Evolutionary conservation across 2,113 vertebrate genomes (phyloP).

Genomic region (Smithornis capensis): DNA sequence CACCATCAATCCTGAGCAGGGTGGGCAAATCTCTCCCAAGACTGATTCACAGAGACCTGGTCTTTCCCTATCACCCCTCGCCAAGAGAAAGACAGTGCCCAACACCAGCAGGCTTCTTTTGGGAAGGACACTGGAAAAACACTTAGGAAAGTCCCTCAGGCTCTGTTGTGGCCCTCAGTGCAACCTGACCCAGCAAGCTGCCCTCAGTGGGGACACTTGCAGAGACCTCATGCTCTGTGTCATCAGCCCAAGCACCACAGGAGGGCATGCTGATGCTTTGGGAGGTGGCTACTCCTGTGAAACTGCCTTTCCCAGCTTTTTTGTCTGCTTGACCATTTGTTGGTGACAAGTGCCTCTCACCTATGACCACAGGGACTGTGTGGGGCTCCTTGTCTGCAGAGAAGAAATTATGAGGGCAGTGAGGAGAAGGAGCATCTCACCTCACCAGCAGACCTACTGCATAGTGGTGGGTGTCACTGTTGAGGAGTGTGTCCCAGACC

Average conservation of each 20-base stretch:
- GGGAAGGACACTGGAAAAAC: background rate
- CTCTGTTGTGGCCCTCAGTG: background rate
- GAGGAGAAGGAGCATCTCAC: background rate
- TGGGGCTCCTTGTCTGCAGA: background rate
- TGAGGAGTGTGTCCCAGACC: background rate
- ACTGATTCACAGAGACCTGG: background rate
- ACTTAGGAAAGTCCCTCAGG: background rate
- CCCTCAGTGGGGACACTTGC: background rate
- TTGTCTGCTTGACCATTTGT: background rate
- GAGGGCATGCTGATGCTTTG: background rate
- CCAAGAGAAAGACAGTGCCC: background rate
- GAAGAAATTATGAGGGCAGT: rapidly evolving
- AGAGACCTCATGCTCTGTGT: background rate
- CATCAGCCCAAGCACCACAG: background rate
- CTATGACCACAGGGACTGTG: background rate
- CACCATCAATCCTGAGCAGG: background rate
- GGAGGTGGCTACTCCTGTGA: background rate
- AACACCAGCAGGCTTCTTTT: background rate
- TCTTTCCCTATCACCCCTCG: background rate
- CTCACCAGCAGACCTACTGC: background rate
- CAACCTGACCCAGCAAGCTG: background rate
- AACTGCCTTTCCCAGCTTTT: background rate
- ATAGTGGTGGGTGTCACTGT: background rate
- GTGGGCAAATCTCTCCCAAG: background rate
- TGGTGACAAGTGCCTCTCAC: background rate